A percentile compares a stretch with the other conserved stretches of the same genome.
Evolutionary conservation across 2,888 invertebrate genomes (phyloP).

Genomic region (Mechanitis messenoides): DNA sequence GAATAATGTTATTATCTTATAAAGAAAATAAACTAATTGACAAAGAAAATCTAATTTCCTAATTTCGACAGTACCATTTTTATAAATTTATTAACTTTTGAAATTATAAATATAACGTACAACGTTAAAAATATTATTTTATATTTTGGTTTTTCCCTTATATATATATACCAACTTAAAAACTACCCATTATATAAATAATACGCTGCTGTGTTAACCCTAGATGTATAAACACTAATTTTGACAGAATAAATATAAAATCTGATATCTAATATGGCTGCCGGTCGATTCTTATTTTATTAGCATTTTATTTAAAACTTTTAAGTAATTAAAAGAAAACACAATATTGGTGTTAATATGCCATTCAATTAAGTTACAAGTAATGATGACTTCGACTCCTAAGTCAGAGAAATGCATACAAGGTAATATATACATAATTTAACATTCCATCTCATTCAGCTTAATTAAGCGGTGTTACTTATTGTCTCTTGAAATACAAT

Average conservation of each 20-base stretch:
- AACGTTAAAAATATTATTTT: no score
- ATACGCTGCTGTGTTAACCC: background rate
- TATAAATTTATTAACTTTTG: no score
- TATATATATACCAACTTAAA: no score
- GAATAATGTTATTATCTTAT: no score
- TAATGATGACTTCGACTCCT: conserved; percentile 71
- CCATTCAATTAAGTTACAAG: conserved; percentile 46
- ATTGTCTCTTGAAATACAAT: conserved; percentile 16
- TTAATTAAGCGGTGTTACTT: conserved; percentile 11
- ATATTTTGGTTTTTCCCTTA: no score
- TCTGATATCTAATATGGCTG: conserved; percentile 63
- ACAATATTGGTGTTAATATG: conserved; percentile 56
- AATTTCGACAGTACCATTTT: no score
- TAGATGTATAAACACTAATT: conserved; percentile 21
- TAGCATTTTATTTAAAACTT: conserved; percentile 49
- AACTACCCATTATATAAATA: no score
- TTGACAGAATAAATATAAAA: conserved; percentile 34
- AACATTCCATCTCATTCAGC: conserved; percentile 33
- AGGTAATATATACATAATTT: conserved; percentile 54
- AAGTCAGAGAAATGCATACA: conserved; percentile 72
- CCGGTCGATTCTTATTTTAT: conserved; percentile 61
- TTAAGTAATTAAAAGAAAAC: conserved; percentile 38
- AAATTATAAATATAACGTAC: no score
- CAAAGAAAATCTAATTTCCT: no score
- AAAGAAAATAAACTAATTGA: no score